Evolutionary conservation across 2,888 invertebrate genomes (phyloP).

Genomic region (Leptinotarsa peninsularis): DNA sequence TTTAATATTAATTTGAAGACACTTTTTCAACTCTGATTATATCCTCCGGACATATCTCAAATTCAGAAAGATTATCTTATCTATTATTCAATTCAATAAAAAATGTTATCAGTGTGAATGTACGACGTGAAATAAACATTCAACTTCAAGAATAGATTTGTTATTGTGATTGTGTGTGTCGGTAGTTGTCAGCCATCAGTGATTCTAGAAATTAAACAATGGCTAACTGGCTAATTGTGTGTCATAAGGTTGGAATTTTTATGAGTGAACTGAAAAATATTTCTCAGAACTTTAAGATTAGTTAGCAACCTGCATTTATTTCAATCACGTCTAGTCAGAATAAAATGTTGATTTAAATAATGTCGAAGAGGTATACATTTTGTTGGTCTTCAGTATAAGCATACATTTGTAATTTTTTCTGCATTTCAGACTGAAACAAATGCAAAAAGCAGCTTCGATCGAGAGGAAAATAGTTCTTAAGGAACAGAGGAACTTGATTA

Average conservation of each 20-base stretch:
- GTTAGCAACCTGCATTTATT: slow-evolving; percentile 8
- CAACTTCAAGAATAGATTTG: slow-evolving; percentile 1
- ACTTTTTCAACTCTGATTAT: neutral
- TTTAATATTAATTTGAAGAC: neutral
- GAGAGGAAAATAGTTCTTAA: slow-evolving; percentile 69
- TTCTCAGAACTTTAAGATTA: neutral
- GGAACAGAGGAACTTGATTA: slow-evolving; percentile 69
- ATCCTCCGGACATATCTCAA: neutral
- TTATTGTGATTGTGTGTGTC: neutral
- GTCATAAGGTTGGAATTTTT: slow-evolving; percentile 2
- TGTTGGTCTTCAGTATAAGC: neutral
- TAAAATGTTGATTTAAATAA: neutral
- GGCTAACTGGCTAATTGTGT: slow-evolving; percentile 15
- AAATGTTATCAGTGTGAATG: slow-evolving; percentile 8
- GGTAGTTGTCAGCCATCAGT: neutral
- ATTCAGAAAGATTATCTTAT: slow-evolving; percentile 21
- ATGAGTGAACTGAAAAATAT: neutral
- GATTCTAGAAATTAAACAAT: slow-evolving; percentile 14
- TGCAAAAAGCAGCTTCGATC: slow-evolving; percentile 69
- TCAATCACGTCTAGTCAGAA: neutral
- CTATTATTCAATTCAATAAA: slow-evolving; percentile 18
- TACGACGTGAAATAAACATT: slow-evolving; percentile 20
- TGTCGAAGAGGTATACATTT: slow-evolving; percentile 1
- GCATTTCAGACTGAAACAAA: slow-evolving; percentile 66
- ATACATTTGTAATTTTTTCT: neutral